phyloP scores from a whole-genome alignment of 1,140 invertebrate genomes.

The Charaxes varanes region DNA sequence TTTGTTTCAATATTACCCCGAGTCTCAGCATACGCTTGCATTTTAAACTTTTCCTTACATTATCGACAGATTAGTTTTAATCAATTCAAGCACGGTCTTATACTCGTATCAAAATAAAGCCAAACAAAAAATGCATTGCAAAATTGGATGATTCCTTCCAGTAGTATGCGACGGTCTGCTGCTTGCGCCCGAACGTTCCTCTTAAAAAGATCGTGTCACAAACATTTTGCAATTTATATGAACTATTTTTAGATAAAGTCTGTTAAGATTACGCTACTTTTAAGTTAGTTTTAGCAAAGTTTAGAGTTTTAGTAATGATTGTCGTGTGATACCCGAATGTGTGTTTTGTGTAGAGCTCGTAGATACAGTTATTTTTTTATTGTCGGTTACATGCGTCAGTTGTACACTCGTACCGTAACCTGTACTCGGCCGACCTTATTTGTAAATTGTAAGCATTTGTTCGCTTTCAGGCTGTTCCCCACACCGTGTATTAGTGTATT shows the following conservation, averaged over 20 bases:
- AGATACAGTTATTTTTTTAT: constrained; percentile 13
- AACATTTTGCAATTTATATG: constrained; percentile 15
- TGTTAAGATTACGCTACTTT: constrained; percentile 10
- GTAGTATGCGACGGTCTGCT: no score
- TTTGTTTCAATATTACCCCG: no score
- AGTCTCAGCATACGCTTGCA: no score
- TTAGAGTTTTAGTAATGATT: constrained; percentile 11
- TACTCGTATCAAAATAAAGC: no score
- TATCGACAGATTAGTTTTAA: no score
- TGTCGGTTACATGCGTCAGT: no score
- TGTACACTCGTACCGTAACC: no score
- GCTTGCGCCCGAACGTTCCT: no score
- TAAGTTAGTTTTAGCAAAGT: constrained; percentile 4
- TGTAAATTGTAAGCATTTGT: constrained; percentile 74
- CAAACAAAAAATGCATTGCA: no score
- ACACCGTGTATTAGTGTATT: constrained; percentile 27
- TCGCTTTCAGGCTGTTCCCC: constrained; percentile 63
- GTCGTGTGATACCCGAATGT: constrained; percentile 18
- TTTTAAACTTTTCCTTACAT: no score
- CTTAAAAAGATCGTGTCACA: constrained; percentile 9
- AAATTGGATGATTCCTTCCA: no score
- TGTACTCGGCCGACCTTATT: constrained; percentile 32
- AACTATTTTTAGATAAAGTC: constrained; percentile 13
- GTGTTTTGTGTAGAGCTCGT: constrained; percentile 1
- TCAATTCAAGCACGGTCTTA: no score